Percentiles rank a stretch among this genome's conserved stretches.
Evolutionary conservation across 1,140 invertebrate species (phyloP).

Genomic region (Leptinotarsa defecta): DNA sequence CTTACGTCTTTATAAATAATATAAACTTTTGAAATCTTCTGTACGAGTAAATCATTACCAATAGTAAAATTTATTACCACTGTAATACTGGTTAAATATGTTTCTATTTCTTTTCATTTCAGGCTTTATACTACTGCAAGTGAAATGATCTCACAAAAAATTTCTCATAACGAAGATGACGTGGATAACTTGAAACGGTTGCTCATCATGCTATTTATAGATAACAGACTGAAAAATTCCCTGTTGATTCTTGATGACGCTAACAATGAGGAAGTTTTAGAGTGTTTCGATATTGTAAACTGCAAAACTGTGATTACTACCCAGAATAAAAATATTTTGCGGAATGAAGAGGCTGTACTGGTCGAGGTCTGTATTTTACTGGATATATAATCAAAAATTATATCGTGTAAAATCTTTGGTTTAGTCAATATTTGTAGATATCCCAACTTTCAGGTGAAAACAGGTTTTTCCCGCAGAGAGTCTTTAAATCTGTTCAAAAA

Average conservation of each 20-base stretch:
- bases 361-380: slow-evolving; percentile 26
- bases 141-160: slow-evolving; percentile 2
- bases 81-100: neutral
- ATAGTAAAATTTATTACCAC: no score
- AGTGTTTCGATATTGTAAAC: slow-evolving; percentile 32
- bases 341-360: slow-evolving; percentile 4
- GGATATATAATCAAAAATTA: no score
- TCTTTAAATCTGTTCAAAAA: slow-evolving; percentile 36
- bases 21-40: no score
- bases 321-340: slow-evolving; percentile 36
- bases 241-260: slow-evolving; percentile 39
- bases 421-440: neutral
- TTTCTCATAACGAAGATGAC: slow-evolving; percentile 29
- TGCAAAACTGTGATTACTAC: slow-evolving; percentile 36
- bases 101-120: slow-evolving; percentile 9
- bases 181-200: slow-evolving; percentile 27
- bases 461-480: slow-evolving; percentile 36
- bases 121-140: slow-evolving; percentile 24
- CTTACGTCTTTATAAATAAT: no score
- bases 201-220: slow-evolving; percentile 32
- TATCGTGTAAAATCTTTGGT: neutral
- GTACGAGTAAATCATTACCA: no score
- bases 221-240: slow-evolving; percentile 29
- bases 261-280: slow-evolving; percentile 26
- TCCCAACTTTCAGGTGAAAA: slow-evolving; percentile 25